Percentiles rank a stretch among this genome's conserved stretches.
Conservation (phyloP, 1,140 invertebrate species). For the Venustaconcha ellipsiformis region DNA sequence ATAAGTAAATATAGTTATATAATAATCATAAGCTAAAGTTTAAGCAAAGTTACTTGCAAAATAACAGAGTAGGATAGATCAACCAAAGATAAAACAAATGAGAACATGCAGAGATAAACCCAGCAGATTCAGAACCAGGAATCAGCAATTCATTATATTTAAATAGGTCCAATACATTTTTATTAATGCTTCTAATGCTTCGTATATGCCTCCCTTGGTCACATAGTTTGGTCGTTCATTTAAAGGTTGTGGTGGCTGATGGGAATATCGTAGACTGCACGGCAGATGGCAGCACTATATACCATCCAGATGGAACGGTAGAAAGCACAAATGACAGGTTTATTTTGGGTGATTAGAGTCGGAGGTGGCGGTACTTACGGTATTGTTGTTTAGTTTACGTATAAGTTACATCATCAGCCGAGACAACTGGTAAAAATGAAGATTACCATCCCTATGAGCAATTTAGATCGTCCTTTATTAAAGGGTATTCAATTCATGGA, state of each 20-base stretch:
- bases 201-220: too few relatives aligned
- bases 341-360: slow-evolving; percentile 56
- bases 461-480: too few relatives aligned
- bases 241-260: slow-evolving; percentile 35
- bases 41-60: too few relatives aligned
- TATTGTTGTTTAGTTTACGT: slow-evolving; percentile 37
- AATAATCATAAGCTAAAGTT: too few relatives aligned
- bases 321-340: slow-evolving; percentile 23
- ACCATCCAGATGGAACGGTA: slow-evolving; percentile 1
- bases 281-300: slow-evolving; percentile 1
- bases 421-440: neutral
- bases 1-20: too few relatives aligned
- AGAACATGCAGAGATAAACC: too few relatives aligned
- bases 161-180: too few relatives aligned
- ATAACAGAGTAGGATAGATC: too few relatives aligned
- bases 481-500: neutral
- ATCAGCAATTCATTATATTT: too few relatives aligned
- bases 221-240: neutral
- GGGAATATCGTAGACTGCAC: slow-evolving; percentile 19
- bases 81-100: too few relatives aligned
- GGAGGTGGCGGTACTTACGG: slow-evolving; percentile 56
- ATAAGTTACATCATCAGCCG: slow-evolving; percentile 35
- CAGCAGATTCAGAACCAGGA: too few relatives aligned
- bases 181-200: too few relatives aligned
- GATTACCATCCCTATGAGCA: slow-evolving; percentile 1